Base-by-base conservation (phyloP, 2,113 vertebrate species). In the Struthio camelus region DNA sequence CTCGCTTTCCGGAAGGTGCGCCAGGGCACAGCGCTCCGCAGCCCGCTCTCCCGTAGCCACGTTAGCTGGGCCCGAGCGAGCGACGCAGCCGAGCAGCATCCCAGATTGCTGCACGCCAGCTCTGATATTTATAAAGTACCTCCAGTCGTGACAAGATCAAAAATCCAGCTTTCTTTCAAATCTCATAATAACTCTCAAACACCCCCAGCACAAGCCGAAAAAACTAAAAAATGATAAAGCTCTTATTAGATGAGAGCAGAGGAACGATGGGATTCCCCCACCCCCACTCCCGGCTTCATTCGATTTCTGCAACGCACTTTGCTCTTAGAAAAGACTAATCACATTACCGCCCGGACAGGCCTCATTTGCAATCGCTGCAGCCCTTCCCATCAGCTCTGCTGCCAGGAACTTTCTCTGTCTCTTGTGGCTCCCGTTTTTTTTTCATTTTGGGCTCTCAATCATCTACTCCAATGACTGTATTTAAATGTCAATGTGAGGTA, bases 21-120 rank as follows among this genome's bases (percentile, higher is more conserved):
- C 34, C 24, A 80, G 86, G 71, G 50, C 40, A 18, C 8, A 3
- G 72, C 76, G 56, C 94, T 80, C 6, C 1, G 76, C 89, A 14
- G 48, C 44, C 71, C 72, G 73, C 76, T 98, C 98, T 98, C 98
- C 79, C 91, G 98, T 97, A 98, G 98, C 97, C 97, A 98, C 97
- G 97, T 98, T 98, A 98, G 95, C 96, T 0, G n/a, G 78, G 82
- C 80, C 90, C 89, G 94, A 12, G 1, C 90, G 85, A 93, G 93
- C 75, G 1, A 59, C 95, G 97, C 70, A 56, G 85, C 56, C 20
- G 34, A 96, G 94, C 80, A 3, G 71, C 8, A 61, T 93, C 97
- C 97, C 96, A 97, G 97, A 97, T 98, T 96, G 91, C 65, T 93
- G 90, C 24, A 65, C 94, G 76, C 94, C 94, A 93, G 79, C 87